A percentile compares a stretch with the other conserved stretches of the same genome.
phyloP scores from a whole-genome alignment of 2,797 vertebrate genomes.

The Chiloscyllium punctatum region DNA sequence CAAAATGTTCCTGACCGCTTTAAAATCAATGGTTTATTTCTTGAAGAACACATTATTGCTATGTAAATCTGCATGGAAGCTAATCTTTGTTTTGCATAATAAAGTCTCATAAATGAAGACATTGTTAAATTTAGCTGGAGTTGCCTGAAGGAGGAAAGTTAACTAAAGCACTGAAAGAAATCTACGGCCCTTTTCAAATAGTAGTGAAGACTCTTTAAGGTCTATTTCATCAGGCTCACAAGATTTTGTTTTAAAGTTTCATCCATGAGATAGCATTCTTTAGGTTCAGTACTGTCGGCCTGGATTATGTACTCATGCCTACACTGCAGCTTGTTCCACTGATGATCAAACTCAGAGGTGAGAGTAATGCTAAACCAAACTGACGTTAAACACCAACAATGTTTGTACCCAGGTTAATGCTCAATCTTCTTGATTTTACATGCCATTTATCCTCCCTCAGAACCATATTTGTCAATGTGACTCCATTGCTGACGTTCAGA shows the following conservation, averaged over 20 bases:
- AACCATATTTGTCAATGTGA: neutral
- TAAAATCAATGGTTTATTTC: neutral
- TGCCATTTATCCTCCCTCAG: neutral
- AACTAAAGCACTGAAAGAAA: neutral
- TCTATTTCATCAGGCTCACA: neutral
- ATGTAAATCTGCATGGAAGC: neutral
- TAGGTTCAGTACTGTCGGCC: neutral
- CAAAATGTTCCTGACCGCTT: neutral
- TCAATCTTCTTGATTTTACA: neutral
- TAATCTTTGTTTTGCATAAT: neutral
- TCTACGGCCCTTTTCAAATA: neutral
- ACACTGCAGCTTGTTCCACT: neutral
- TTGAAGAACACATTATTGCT: neutral
- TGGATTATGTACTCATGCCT: slow-evolving; percentile 12
- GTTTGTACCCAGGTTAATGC: neutral
- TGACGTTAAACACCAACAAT: neutral
- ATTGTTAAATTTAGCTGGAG: neutral
- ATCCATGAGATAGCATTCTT: neutral
- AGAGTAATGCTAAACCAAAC: neutral
- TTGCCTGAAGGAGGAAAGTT: neutral
- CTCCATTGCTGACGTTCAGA: neutral
- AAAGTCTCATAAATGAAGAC: neutral
- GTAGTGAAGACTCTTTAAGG: neutral
- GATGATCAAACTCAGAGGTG: neutral
- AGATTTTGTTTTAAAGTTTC: neutral